Conservation (phyloP, 2,888 invertebrate genomes). For the Tipula confusa region DNA sequence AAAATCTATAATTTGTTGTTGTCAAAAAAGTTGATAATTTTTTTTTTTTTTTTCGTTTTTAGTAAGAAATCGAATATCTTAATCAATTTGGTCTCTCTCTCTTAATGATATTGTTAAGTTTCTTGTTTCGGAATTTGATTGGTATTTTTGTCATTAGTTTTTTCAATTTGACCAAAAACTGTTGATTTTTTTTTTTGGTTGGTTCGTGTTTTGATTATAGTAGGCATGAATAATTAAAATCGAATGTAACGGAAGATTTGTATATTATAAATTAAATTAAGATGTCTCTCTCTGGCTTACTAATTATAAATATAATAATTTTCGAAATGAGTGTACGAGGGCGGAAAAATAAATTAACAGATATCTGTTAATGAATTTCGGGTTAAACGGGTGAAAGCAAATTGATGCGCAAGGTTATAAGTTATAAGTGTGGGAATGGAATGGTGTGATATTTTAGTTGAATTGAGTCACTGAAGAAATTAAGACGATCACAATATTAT, state of each 20-base stretch:
- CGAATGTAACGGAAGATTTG: neutral
- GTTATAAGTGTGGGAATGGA: too few species aligned
- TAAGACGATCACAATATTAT: too few species aligned
- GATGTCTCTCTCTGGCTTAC: neutral
- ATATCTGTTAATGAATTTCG: neutral
- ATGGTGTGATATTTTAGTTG: too few species aligned
- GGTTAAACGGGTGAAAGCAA: constrained; percentile 14
- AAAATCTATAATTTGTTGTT: constrained; percentile 14
- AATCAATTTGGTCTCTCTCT: neutral
- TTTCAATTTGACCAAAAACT: constrained; percentile 20
- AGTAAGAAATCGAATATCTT: constrained; percentile 9
- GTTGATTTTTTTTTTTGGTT: neutral
- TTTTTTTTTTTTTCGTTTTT: neutral
- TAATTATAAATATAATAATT: neutral
- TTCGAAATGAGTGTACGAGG: neutral
- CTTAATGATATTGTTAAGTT: constrained; percentile 25
- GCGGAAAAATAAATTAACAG: neutral
- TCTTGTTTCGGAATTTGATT: constrained; percentile 12
- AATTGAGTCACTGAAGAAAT: too few species aligned
- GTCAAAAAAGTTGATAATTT: constrained; percentile 4
- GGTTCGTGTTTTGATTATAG: neutral
- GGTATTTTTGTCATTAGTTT: neutral
- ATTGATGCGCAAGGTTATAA: too few species aligned
- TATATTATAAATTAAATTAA: neutral
- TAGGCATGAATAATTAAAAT: neutral